Evolutionary conservation across 2,797 vertebrate species (phyloP).

Genomic region (Phaenicophaeus curvirostris): DNA sequence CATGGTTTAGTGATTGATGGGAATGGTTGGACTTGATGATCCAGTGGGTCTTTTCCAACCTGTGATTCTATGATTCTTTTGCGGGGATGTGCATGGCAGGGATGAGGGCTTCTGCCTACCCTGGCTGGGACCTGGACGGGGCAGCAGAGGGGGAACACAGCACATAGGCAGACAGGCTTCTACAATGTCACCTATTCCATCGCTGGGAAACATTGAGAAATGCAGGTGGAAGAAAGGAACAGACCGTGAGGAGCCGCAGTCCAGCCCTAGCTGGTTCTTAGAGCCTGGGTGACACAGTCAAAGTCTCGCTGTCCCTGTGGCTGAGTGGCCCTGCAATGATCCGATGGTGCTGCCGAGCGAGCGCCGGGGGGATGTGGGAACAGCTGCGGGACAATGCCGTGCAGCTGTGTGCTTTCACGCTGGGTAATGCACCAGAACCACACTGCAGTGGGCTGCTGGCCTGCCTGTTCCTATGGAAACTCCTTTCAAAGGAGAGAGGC

Average conservation of each 20-base stretch:
- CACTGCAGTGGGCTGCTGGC: background rate
- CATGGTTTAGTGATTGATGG: too few species aligned
- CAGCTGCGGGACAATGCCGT: conserved; percentile 35
- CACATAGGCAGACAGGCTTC: accelerated
- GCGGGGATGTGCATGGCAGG: background rate
- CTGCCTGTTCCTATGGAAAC: conserved; percentile 46
- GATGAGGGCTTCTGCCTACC: background rate
- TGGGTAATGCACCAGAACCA: conserved; percentile 58
- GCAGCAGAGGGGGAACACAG: background rate
- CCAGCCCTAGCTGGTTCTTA: background rate
- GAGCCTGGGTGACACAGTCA: accelerated
- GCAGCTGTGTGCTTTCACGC: conserved; percentile 53
- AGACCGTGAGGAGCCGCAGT: accelerated
- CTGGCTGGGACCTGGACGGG: background rate
- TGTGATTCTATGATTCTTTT: too few species aligned
- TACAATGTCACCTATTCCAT: accelerated
- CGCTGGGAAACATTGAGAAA: background rate
- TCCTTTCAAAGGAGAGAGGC: background rate
- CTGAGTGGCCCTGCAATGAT: background rate
- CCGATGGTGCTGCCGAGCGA: accelerated
- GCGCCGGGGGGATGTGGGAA: background rate
- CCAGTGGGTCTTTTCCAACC: too few species aligned
- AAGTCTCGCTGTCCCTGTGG: accelerated
- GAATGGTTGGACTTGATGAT: too few species aligned
- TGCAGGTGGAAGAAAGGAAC: background rate